Evolutionary conservation across 2,888 invertebrate genomes (phyloP).

Genomic region (Rhagonycha lutea): DNA sequence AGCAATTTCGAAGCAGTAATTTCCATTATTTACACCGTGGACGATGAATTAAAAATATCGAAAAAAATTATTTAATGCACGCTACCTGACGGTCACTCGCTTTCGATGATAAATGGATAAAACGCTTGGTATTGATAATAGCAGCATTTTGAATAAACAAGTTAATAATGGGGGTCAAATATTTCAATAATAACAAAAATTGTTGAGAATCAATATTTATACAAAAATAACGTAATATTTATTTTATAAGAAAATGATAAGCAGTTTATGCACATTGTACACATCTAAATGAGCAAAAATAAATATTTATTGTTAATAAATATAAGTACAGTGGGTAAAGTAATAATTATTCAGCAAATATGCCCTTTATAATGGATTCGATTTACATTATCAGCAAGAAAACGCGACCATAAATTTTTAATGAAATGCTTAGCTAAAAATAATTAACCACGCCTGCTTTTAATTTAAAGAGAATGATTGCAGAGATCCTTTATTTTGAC

Average conservation of each 20-base stretch:
- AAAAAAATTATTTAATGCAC: neutral
- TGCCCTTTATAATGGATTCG: conserved; percentile 30
- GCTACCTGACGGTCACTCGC: neutral
- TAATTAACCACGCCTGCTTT: conserved; percentile 15
- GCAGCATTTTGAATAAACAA: neutral
- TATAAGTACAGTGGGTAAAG: conserved; percentile 39
- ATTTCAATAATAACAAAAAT: neutral
- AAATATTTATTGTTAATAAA: conserved; percentile 46
- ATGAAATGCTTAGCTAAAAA: neutral
- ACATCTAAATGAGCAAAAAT: conserved; percentile 52
- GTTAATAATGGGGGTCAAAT: neutral
- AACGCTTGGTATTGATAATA: neutral
- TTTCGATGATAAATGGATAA: neutral
- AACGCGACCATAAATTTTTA: conserved; percentile 20
- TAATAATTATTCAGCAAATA: conserved; percentile 41
- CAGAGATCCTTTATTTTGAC: conserved; percentile 14
- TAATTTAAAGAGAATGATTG: conserved; percentile 21
- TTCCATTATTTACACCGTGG: neutral
- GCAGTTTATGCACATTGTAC: conserved; percentile 46
- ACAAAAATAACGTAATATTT: conserved; percentile 41
- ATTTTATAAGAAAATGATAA: conserved; percentile 54
- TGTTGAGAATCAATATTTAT: conserved; percentile 48
- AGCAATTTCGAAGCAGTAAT: conserved; percentile 4
- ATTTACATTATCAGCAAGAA: conserved; percentile 25
- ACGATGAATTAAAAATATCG: neutral